A percentile compares a stretch with the other conserved stretches of the same genome.
Evolutionary conservation across 2,797 vertebrate species (phyloP).

Genomic region (Etheostoma perlongum): DNA sequence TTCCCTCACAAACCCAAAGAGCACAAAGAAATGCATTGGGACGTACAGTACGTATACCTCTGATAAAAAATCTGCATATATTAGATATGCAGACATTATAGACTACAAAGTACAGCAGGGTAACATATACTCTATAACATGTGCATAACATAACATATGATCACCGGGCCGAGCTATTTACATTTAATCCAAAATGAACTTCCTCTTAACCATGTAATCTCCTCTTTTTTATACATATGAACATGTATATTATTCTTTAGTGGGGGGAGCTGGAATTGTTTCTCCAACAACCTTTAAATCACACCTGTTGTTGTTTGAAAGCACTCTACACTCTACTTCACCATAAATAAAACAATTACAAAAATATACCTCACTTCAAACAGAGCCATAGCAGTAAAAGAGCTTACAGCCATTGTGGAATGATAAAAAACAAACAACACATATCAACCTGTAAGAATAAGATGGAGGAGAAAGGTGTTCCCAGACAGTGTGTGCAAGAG

Average conservation of each 20-base stretch:
- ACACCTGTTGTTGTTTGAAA: constrained; percentile 61
- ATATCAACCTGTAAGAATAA: constrained; percentile 29
- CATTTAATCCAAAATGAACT: constrained; percentile 66
- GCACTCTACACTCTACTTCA: constrained; percentile 74
- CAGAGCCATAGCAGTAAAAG: constrained; percentile 73
- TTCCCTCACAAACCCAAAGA: constrained; percentile 53
- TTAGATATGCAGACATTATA: constrained; percentile 75
- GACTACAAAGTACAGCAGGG: constrained; percentile 65
- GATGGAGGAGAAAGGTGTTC: constrained; percentile 24
- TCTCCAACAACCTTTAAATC: constrained; percentile 50
- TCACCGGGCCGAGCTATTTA: constrained; percentile 75
- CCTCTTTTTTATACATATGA: constrained; percentile 75
- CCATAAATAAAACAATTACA: constrained; percentile 84
- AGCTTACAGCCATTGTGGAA: constrained; percentile 70
- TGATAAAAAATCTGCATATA: constrained; percentile 70
- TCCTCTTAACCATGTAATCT: constrained; percentile 41
- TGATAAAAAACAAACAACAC: constrained; percentile 42
- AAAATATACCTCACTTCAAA: constrained; percentile 85
- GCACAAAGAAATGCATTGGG: constrained; percentile 63
- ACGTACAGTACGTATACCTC: constrained; percentile 65
- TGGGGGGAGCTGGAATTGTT: constrained; percentile 46
- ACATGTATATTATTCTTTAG: constrained; percentile 68
- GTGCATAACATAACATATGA: constrained; percentile 64
- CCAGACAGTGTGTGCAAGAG: constrained; percentile 29
- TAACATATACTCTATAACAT: constrained; percentile 65